phyloP scores from a whole-genome alignment of 1,140 invertebrate species.

The Apis florea region DNA sequence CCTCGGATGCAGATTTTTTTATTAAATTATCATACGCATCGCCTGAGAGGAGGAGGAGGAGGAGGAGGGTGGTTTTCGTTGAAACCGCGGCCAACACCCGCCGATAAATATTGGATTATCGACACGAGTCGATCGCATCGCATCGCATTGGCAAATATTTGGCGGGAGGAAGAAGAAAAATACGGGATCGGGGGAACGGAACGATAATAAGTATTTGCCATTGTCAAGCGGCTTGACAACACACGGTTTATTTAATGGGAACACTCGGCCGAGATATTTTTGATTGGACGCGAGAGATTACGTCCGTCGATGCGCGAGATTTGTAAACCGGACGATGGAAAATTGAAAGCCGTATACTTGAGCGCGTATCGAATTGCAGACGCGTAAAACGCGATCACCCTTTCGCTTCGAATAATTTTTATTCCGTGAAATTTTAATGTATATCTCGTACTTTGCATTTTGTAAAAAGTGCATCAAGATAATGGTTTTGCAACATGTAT shows the following conservation, averaged over 20 bases:
- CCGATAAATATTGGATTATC: constrained; percentile 6
- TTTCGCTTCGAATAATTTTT: not conserved
- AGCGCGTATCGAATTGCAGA: not conserved
- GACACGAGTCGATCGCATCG: not conserved
- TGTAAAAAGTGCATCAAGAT: too few relatives aligned
- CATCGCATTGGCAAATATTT: not conserved
- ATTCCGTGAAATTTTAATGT: too few relatives aligned
- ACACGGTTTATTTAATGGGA: not conserved
- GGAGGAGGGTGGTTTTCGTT: too few relatives aligned
- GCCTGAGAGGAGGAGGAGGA: too few relatives aligned
- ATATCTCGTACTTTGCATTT: too few relatives aligned
- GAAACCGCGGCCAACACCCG: not conserved
- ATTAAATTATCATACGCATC: too few relatives aligned
- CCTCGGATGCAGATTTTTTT: too few relatives aligned
- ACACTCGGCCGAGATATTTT: not conserved
- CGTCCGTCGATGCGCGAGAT: not conserved
- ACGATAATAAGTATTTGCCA: not conserved
- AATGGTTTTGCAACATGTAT: too few relatives aligned
- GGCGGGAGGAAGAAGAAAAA: not conserved
- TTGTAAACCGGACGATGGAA: constrained; percentile 4
- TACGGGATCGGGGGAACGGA: not conserved
- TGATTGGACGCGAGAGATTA: not conserved
- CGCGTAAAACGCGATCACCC: not conserved
- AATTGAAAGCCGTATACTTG: not conserved
- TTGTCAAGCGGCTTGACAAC: not conserved